phyloP scores from a whole-genome alignment of 92 coral and sea anemone species.

The Parazoanthus swiftii region DNA sequence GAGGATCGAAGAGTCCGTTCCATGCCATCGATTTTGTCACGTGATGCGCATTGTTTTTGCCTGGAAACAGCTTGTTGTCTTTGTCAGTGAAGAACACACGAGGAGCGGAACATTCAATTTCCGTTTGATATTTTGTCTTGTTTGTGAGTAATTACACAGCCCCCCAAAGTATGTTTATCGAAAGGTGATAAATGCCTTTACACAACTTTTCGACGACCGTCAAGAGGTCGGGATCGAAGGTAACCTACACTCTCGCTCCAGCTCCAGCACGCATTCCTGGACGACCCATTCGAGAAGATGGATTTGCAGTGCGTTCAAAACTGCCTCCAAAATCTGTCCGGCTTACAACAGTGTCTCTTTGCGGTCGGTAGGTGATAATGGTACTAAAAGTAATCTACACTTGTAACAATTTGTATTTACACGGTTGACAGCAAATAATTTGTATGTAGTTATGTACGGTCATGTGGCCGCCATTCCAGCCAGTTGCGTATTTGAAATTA shows the following conservation, averaged over 20 bases:
- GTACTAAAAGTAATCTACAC: background rate
- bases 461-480: too few species aligned
- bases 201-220: constrained; percentile 14
- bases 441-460: background rate
- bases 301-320: constrained; percentile 38
- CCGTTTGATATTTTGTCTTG: background rate
- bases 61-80: constrained; percentile 32
- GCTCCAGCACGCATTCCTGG: constrained; percentile 42
- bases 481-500: too few species aligned
- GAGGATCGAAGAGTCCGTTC: background rate
- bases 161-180: background rate
- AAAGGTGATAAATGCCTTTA: constrained; percentile 49
- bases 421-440: too few species aligned
- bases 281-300: constrained; percentile 38
- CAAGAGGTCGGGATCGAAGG: constrained; percentile 47
- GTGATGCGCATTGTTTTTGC: constrained; percentile 23
- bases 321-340: constrained; percentile 57
- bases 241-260: constrained; percentile 51
- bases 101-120: background rate
- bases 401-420: background rate
- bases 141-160: background rate
- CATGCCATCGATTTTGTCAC: background rate
- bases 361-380: constrained; percentile 62
- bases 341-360: constrained; percentile 71
- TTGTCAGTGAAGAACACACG: background rate